Evolutionary conservation across 2,888 invertebrate species (phyloP), one percentile per base, ranked within the genome.

Genomic region (Drosophila demipolita): DNA sequence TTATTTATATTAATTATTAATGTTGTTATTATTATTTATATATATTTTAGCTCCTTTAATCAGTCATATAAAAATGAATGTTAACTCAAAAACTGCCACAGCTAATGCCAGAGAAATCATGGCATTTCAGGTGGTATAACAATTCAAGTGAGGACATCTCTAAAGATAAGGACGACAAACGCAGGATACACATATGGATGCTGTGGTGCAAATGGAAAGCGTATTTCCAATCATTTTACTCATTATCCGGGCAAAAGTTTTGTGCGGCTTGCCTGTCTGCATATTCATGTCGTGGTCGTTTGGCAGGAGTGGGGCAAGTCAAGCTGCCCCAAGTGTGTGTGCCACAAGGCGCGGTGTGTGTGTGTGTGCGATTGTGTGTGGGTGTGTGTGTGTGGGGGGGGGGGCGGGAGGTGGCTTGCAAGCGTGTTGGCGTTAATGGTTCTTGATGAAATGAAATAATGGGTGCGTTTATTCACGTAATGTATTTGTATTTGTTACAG

Each of bases 401-500:
- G 17, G 5, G 17, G 49, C 11, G 17, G 49, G 58, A 53, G 76
- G 57, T 36, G 33, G 66, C 57, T 62, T 82, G 86, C 80, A 75
- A 77, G 90, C 91, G 89, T 90, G 90, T 91, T 90, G 87, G 89
- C 90, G 89, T 89, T 91, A 91, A 89, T 90, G 90, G 89, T 89
- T 88, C 90, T 91, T 91, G 89, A 90, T 90, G 90, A 90, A 90
- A 89, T 89, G 89, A 90, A 88, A 89, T 91, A 90, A 91, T 90
- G 91, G 91, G 91, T 89, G 89, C 91, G 91, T 91, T 90, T 87
- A 91, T 87, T 90, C 89, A 90, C 90, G 87, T 87, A 90, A 89
- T 90, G 89, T 89, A 87, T 89, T 89, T 86, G 83, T 88, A 83
- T 88, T 90, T 91, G 89, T 89, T 81, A 84, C 85, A 90, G 85